Evolutionary conservation across 1,140 invertebrate genomes (phyloP), one percentile per base, ranked within the genome.

Genomic region (Atta cephalotes): DNA sequence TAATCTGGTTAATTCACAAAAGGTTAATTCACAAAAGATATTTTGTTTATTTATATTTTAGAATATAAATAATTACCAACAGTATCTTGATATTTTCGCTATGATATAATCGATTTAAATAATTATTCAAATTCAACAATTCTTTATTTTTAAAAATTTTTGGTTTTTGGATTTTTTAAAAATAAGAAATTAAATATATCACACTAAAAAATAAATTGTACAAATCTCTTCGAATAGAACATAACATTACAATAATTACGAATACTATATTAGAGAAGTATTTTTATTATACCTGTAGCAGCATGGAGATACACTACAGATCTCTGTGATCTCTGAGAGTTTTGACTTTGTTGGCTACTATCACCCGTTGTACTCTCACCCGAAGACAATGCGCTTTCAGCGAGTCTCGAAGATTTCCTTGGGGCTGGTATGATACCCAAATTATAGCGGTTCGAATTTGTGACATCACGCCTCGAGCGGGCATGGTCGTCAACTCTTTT

Each of bases 281-380:
- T 39, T 25, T 60, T n/a, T 25, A 56, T n/a, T 16, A 3, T 94
- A 97, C 97, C 97, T 89, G 97, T 97, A 35, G 97, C 97, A 62
- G 97, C 97, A 92, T 98, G 97, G 56, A 98, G 94, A 93, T 97
- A 98, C 10, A 98, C 97, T 2, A 98, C 97, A 88, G 97, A 97
- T 91, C 97, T 96, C 91, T 98, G 97, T 28, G 97, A 97, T 89
- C 97, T 96, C 91, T 97, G 96, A 90, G 97, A 97, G 87, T 97
- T 97, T 89, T 98, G 97, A 10, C 97, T 97, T 92, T 98, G 97
- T 4, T 97, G 97, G 71, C 97, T 97, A 93, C 97, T 97, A 88
- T 97, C 96, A 3, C 95, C 94, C 51, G 95, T 95, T 25, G 95
- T 95, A 85, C 95, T 95, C 88, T 95, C 95, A 39, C 95, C 95